Conservation (phyloP, 2,888 invertebrate species). For the Limulus polyphemus region DNA sequence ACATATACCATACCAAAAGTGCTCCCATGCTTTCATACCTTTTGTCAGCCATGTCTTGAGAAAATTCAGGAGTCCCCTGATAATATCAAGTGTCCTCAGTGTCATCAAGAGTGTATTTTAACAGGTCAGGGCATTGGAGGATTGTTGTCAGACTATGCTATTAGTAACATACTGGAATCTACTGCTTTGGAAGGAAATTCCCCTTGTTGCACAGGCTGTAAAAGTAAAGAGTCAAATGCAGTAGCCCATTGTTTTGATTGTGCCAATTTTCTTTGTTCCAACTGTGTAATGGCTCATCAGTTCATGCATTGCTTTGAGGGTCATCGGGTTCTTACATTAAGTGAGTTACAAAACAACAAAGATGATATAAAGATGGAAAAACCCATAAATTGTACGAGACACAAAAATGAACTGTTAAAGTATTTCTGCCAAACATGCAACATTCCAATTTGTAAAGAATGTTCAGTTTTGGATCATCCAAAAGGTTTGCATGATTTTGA, state of each 20-base stretch:
- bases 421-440: constrained; percentile 90
- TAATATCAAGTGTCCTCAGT: constrained; percentile 61
- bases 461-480: constrained; percentile 77
- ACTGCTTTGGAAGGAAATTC: constrained; percentile 33
- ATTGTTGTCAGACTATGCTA: constrained; percentile 52
- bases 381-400: constrained; percentile 65
- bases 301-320: constrained; percentile 99
- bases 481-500: constrained; percentile 64
- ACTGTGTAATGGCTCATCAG: constrained; percentile 89
- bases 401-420: constrained; percentile 79
- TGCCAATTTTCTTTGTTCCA: constrained; percentile 86
- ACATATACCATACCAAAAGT: constrained; percentile 21
- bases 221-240: constrained; percentile 84
- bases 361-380: constrained; percentile 27
- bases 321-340: constrained; percentile 61
- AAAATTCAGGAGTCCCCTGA: constrained; percentile 54
- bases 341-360: constrained; percentile 29
- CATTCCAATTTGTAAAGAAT: constrained; percentile 87
- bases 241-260: constrained; percentile 94
- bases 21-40: constrained; percentile 52
- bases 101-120: constrained; percentile 38
- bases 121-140: constrained; percentile 48
- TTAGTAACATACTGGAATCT: constrained; percentile 41
- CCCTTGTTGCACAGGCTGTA: constrained; percentile 79
- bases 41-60: constrained; percentile 70